Evolutionary conservation across 1,140 invertebrate genomes (phyloP).

Genomic region (Papilio xuthus): DNA sequence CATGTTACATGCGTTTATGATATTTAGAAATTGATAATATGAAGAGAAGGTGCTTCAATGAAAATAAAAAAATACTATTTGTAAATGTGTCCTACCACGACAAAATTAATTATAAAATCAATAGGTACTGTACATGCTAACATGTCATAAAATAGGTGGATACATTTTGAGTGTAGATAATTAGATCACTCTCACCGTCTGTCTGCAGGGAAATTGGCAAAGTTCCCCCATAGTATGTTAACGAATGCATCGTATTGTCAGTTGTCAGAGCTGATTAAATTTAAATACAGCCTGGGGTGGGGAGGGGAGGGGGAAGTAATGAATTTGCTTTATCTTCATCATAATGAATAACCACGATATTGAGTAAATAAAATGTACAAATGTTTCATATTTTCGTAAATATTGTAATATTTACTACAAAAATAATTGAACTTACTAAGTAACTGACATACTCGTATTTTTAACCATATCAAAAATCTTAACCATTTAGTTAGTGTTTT

Average conservation of each 20-base stretch:
- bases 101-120: background rate
- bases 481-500: background rate
- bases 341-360: background rate
- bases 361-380: background rate
- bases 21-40: background rate
- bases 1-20: too few species aligned
- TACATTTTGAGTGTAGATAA: slow-evolving; percentile 42
- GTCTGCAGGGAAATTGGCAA: slow-evolving; percentile 37
- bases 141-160: slow-evolving; percentile 17
- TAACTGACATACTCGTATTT: too few species aligned
- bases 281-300: slow-evolving; percentile 47
- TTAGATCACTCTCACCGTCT: slow-evolving; percentile 50
- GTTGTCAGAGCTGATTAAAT: slow-evolving; percentile 53
- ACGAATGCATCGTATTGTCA: slow-evolving; percentile 50
- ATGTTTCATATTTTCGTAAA: background rate
- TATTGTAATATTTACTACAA: too few species aligned
- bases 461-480: background rate
- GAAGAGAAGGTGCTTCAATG: background rate
- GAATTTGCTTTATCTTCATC: background rate
- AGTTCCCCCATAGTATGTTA: slow-evolving; percentile 43
- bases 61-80: background rate
- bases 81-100: background rate
- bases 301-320: slow-evolving; percentile 25
- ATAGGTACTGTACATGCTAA: background rate
- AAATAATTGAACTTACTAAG: too few species aligned